Evolutionary conservation across 2,888 invertebrate species (phyloP).

Genomic region (Drymonia ruficornis): DNA sequence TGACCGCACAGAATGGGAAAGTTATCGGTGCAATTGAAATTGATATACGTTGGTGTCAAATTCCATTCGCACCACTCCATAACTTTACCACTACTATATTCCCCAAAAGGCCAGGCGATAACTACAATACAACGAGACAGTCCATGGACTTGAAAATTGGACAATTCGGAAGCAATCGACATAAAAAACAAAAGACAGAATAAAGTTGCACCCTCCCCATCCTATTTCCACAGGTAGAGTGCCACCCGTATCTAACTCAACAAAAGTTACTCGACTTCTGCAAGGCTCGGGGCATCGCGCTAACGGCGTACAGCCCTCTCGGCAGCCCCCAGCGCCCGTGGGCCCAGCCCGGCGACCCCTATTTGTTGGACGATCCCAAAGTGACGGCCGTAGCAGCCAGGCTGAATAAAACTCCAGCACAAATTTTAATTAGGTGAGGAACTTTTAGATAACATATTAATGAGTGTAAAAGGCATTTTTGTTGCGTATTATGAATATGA

Average conservation of each 20-base stretch:
- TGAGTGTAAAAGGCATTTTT: neutral
- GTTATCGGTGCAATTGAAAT: too few species aligned
- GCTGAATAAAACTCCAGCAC: conserved; percentile 86
- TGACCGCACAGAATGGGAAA: too few species aligned
- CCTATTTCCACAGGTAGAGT: conserved; percentile 83
- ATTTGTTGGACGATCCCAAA: conserved; percentile 81
- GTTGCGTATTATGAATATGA: neutral
- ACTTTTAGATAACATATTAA: conserved; percentile 7
- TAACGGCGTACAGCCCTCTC: conserved; percentile 90
- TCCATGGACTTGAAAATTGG: too few species aligned
- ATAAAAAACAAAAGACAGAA: neutral
- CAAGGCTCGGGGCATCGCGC: conserved; percentile 82
- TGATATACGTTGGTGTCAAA: too few species aligned
- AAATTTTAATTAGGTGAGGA: conserved; percentile 84
- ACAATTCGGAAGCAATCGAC: too few species aligned
- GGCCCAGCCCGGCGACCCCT: conserved; percentile 84
- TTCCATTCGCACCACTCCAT: too few species aligned
- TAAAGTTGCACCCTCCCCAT: neutral
- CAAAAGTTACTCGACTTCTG: conserved; percentile 86
- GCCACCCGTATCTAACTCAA: conserved; percentile 84
- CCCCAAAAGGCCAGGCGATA: neutral
- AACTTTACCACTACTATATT: too few species aligned
- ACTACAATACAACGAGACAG: neutral
- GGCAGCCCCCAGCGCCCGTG: conserved; percentile 88
- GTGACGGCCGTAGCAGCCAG: conserved; percentile 85